A percentile compares a stretch with the other conserved stretches of the same genome.
Conservation (phyloP, 2,113 vertebrate species). For the Gopherus evgoodei region DNA sequence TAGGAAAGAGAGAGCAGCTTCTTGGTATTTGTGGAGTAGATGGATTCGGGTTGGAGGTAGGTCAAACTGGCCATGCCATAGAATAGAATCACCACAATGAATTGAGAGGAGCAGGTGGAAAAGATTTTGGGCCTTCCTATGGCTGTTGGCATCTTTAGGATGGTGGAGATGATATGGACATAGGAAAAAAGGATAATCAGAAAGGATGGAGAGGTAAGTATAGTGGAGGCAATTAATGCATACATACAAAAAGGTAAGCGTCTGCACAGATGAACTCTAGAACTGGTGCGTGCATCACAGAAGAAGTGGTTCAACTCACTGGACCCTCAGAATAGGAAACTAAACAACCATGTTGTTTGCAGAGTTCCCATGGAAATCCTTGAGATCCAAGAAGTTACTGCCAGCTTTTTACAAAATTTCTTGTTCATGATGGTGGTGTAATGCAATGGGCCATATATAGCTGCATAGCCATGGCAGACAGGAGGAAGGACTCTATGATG, state of each 20-base stretch:
- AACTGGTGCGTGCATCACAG: slow-evolving; percentile 4
- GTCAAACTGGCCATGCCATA: slow-evolving; percentile 52
- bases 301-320: not conserved
- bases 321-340: slow-evolving; percentile 14
- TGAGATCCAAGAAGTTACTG: slow-evolving; percentile 9
- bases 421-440: slow-evolving; percentile 23
- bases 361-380: not conserved
- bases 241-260: not conserved
- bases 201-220: too few relatives aligned
- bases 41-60: slow-evolving; percentile 48
- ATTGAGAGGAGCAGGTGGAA: slow-evolving; percentile 47
- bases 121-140: slow-evolving; percentile 20
- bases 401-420: not conserved
- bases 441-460: slow-evolving; percentile 31
- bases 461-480: slow-evolving; percentile 32
- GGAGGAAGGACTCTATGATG: not conserved
- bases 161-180: too few relatives aligned
- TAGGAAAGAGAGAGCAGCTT: too few relatives aligned
- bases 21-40: not conserved
- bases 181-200: too few relatives aligned
- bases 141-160: too few relatives aligned
- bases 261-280: not conserved
- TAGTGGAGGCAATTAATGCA: slow-evolving; percentile 11
- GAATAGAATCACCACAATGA: slow-evolving; percentile 59
- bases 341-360: not conserved